A percentile compares a stretch with the other conserved stretches of the same genome.
phyloP scores from a whole-genome alignment of 2,113 vertebrate species.

The Addax nasomaculatus region DNA sequence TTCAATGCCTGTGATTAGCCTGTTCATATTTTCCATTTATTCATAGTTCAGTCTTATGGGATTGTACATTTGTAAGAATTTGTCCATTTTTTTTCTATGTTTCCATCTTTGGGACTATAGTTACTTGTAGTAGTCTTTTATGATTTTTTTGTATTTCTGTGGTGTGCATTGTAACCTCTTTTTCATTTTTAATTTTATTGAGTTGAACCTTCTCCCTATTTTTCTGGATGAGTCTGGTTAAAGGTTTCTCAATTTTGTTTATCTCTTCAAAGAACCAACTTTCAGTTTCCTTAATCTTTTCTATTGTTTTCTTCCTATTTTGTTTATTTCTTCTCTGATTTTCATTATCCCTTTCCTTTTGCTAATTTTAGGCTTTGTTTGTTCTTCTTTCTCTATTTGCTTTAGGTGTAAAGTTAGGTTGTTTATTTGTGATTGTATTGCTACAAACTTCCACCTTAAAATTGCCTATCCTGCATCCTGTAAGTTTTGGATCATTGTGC shows the following conservation, averaged over 20 bases:
- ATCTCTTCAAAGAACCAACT: background rate
- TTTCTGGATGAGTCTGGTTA: rapidly evolving
- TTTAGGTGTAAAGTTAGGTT: background rate
- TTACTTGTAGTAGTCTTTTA: background rate
- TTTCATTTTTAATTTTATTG: background rate
- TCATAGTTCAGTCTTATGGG: background rate
- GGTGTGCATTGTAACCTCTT: background rate
- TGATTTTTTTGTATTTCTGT: background rate
- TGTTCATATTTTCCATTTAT: background rate
- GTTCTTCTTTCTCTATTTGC: background rate
- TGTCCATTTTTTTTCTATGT: background rate
- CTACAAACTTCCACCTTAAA: background rate
- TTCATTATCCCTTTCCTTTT: background rate
- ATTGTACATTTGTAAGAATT: background rate
- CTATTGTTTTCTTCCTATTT: background rate
- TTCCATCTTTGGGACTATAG: background rate
- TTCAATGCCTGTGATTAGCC: background rate
- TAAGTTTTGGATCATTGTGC: background rate
- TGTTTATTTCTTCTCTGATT: background rate
- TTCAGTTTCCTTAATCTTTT: background rate
- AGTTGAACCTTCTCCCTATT: background rate
- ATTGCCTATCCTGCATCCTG: background rate
- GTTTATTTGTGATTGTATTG: background rate
- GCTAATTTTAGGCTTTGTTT: background rate
- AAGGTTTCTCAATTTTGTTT: background rate